Evolutionary conservation across 2,888 invertebrate genomes (phyloP).

Genomic region (Pycnomerus fuliginosus): DNA sequence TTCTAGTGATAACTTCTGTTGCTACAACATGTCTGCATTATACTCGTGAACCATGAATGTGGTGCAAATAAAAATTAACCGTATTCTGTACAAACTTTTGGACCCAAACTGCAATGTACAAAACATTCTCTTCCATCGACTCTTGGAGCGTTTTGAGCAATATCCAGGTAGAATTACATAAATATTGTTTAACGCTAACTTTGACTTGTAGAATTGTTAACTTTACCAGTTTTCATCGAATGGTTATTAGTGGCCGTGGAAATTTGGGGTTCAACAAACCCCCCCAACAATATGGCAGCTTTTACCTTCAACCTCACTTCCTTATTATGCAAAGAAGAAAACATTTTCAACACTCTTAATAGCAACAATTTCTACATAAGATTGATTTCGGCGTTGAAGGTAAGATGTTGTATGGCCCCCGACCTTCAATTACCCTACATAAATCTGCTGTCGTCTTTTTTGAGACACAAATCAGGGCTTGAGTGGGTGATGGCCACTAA

Average conservation of each 20-base stretch:
- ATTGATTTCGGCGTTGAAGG: slow-evolving; percentile 44
- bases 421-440: slow-evolving; percentile 69
- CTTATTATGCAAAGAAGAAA: slow-evolving; percentile 60
- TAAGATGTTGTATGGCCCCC: slow-evolving; percentile 53
- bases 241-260: slow-evolving; percentile 54
- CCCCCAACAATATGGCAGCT: slow-evolving; percentile 44
- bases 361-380: slow-evolving; percentile 50
- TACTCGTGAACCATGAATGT: too few relatives aligned
- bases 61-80: too few relatives aligned
- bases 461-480: slow-evolving; percentile 64
- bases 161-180: too few relatives aligned
- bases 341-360: slow-evolving; percentile 60
- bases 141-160: too few relatives aligned
- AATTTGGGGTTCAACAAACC: slow-evolving; percentile 39
- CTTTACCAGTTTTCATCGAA: slow-evolving; percentile 47
- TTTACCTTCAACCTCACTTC: slow-evolving; percentile 67
- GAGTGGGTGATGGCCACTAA: slow-evolving; percentile 64
- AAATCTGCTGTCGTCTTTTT: slow-evolving; percentile 61
- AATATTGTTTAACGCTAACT: too few relatives aligned
- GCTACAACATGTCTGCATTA: too few relatives aligned
- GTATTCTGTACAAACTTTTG: too few relatives aligned
- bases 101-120: too few relatives aligned
- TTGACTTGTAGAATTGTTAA: too few relatives aligned
- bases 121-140: too few relatives aligned
- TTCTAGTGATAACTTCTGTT: too few relatives aligned